Conservation (phyloP, 2,113 vertebrate species). For the Herpetotheres cachinnans region DNA sequence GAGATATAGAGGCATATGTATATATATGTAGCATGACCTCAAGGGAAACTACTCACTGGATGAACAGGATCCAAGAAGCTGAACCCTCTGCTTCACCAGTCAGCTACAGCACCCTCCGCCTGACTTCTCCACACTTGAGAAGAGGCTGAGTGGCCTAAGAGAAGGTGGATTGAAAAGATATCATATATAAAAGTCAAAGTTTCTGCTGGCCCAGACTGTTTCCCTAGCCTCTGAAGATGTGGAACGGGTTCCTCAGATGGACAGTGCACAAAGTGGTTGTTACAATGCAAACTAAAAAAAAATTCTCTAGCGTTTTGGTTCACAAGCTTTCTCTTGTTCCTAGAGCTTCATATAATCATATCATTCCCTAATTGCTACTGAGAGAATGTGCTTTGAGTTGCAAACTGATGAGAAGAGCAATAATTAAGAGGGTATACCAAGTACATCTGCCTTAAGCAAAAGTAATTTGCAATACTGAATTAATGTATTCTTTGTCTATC, state of each 20-base stretch:
- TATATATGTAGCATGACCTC: background rate
- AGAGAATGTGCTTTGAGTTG: constrained; percentile 54
- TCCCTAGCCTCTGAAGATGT: background rate
- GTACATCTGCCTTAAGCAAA: constrained; percentile 63
- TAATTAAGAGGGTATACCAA: constrained; percentile 66
- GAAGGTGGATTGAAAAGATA: background rate
- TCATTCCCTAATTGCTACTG: constrained; percentile 37
- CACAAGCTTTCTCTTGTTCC: background rate
- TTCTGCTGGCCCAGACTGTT: background rate
- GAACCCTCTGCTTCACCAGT: background rate
- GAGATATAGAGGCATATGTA: background rate
- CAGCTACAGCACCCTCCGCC: background rate
- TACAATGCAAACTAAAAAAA: background rate
- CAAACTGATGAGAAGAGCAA: constrained; percentile 58
- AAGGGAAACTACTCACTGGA: background rate
- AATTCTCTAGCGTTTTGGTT: background rate
- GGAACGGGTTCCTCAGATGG: background rate
- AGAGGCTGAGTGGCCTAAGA: background rate
- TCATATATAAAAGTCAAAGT: background rate
- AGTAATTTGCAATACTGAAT: constrained; percentile 64
- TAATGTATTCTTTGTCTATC: constrained; percentile 55
- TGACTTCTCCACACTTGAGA: background rate
- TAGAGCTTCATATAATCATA: constrained; percentile 1
- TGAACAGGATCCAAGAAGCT: background rate
- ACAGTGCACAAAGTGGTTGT: background rate